Conservation (phyloP, 2,888 invertebrate species). For the Heliconius hortense region DNA sequence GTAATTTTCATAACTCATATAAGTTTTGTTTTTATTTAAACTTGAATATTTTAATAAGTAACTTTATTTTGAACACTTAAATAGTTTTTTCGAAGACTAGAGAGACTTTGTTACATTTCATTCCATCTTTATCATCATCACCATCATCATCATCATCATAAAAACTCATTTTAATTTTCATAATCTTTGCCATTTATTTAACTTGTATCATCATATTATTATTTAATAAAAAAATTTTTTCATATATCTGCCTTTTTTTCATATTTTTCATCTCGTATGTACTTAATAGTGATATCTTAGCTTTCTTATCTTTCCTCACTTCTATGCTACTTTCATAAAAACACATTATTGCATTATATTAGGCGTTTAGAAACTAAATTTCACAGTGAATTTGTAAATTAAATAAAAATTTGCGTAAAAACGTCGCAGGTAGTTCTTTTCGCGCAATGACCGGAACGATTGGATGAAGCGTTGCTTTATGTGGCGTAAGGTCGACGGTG, state of each 20-base stretch:
- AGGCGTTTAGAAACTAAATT: conserved; percentile 31
- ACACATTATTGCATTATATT: conserved; percentile 12
- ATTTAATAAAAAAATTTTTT: conserved; percentile 19
- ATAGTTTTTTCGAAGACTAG: neutral
- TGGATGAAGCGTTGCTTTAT: conserved; percentile 22
- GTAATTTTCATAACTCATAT: no score
- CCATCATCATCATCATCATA: neutral
- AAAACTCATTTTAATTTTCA: neutral
- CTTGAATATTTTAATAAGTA: neutral
- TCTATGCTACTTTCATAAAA: neutral
- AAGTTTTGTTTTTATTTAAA: neutral
- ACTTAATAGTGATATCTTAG: neutral
- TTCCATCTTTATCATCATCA: neutral
- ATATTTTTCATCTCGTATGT: neutral
- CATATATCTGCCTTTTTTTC: neutral
- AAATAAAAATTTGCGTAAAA: conserved; percentile 28
- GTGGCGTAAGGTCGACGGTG: conserved; percentile 30
- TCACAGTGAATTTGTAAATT: conserved; percentile 35
- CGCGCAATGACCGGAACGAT: conserved; percentile 31
- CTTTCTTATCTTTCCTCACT: no score
- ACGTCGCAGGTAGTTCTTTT: conserved; percentile 14
- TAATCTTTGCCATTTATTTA: conserved; percentile 24
- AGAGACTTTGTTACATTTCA: neutral
- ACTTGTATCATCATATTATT: conserved; percentile 3
- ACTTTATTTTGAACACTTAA: neutral